Base-by-base conservation (phyloP, 2,888 invertebrate genomes). In the Eilema griseolum region DNA sequence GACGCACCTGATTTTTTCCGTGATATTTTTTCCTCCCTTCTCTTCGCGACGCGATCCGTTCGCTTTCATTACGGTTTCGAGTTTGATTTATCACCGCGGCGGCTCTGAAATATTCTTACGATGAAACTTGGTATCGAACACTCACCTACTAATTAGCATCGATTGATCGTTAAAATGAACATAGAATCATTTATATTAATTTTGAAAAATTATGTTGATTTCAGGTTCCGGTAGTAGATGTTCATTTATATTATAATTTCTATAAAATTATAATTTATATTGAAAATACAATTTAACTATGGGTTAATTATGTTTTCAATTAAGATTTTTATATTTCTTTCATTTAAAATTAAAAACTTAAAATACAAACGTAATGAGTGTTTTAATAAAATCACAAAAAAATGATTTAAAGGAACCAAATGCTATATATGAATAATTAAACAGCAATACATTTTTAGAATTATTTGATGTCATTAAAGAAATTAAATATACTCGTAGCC, bases 1-100 rank as follows among this genome's bases (percentile, higher is more conserved):
- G 94, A 93, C 93, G 94, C 95, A 95, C 95, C 95, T 95, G 95
- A 95, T 95, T 95, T 95, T 95, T 95, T 94, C 95, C 94, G 94
- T 94, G 95, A 95, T 95, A 95, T 94, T 95, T 95, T 94, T 94
- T 94, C 94, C 95, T 93, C 93, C 93, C 90, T 92, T 91, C 93
- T 93, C 93, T 93, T 93, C 93, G 93, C 95, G 94, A 94, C 94
- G 94, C 94, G 94, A 95, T 95, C 95, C 95, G 95, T 94, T 95
- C 95, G 95, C 95, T 95, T 95, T 95, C 95, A 95, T 95, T 95
- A 95, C 94, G 95, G 94, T 94, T 93, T 95, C 94, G 93, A 95
- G 95, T 95, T 95, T 95, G 95, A 95, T 95, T 95, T 95, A 95
- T 95, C 95, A 94, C 94, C 93, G 91, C 93, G 88, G 91, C 90